These are phyloP conservation scores for Megalopta genalis DNA, from an alignment of 1,140 invertebrate species.

Conservation along the genomic window DNA sequence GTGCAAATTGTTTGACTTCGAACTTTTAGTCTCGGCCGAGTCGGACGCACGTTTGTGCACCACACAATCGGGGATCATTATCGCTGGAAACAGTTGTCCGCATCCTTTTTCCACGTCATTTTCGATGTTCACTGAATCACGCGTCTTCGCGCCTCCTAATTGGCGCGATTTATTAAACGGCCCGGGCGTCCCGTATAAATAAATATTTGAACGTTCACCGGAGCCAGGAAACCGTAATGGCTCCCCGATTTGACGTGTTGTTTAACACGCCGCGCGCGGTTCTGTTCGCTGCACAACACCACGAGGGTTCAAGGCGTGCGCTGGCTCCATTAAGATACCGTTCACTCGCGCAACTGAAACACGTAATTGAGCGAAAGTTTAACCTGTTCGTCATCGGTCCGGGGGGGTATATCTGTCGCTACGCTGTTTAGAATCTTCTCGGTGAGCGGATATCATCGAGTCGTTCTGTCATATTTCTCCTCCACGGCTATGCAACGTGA, in stretches of 20 bases:
- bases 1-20: too few species aligned
- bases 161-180: too few species aligned
- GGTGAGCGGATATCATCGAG: background rate
- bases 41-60: too few species aligned
- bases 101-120: too few species aligned
- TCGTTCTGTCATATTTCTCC: background rate
- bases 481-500: background rate
- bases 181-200: too few species aligned
- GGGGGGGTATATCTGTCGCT: constrained; percentile 33
- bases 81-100: too few species aligned
- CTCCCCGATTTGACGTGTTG: background rate
- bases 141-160: too few species aligned
- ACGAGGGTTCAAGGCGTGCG: background rate
- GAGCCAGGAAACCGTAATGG: background rate
- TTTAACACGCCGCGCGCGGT: background rate
- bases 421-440: constrained; percentile 20
- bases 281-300: background rate
- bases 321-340: constrained; percentile 40
- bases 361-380: constrained; percentile 62
- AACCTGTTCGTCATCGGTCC: background rate
- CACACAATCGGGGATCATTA: too few species aligned
- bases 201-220: too few species aligned
- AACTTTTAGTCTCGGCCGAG: too few species aligned
- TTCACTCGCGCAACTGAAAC: constrained; percentile 49
- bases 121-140: too few species aligned